Base-by-base conservation (phyloP, 1,140 invertebrate genomes). In the Charaxes varanes region DNA sequence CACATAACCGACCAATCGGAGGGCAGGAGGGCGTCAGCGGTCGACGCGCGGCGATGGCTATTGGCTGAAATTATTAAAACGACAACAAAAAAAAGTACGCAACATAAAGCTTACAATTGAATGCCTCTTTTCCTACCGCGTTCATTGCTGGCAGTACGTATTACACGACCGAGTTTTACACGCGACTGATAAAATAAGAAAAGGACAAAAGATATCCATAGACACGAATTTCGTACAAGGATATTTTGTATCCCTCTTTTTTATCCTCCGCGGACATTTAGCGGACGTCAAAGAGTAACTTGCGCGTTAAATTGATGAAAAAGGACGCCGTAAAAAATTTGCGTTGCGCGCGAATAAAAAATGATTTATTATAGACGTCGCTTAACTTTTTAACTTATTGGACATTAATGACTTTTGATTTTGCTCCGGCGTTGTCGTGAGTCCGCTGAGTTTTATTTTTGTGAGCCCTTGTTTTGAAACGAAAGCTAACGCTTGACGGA, bases 341-440 rank as follows among this genome's bases (percentile, higher is more conserved):
- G 64, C 66, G 54, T 59, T 54, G 67, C 70, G 69, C 77, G 70
- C 69, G 71, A 74, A 73, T 67, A 72, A 68, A 77, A 77, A 79
- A 78, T 79, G 73, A 82, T 82, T 79, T 79, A 79, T 79, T 71
- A 71, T 65, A 49, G 48, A 37, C 50, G 69, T 54, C 62, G 57
- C 51, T 67, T 63, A 77, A 73, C 64, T 82, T 82, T 81, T 81
- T 74, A 81, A 81, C 69, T 78, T 78, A 81, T 77, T 81, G 73
- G 64, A 81, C 65, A 53, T 71, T 81, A 79, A 81, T 81, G 70
- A 79, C 70, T 78, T 81, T 70, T 81, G 77, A 81, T 81, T 79
- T 78, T 67, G 58, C 55, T 57, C 40, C 14, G 38, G 34, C 42
- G 49, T 49, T 55, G 57, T 65, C 56, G 30, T 50, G 51, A 51